Evolutionary conservation across 2,113 vertebrate species (phyloP), one percentile per base, ranked within the genome.

Genomic region (Otus sunia): DNA sequence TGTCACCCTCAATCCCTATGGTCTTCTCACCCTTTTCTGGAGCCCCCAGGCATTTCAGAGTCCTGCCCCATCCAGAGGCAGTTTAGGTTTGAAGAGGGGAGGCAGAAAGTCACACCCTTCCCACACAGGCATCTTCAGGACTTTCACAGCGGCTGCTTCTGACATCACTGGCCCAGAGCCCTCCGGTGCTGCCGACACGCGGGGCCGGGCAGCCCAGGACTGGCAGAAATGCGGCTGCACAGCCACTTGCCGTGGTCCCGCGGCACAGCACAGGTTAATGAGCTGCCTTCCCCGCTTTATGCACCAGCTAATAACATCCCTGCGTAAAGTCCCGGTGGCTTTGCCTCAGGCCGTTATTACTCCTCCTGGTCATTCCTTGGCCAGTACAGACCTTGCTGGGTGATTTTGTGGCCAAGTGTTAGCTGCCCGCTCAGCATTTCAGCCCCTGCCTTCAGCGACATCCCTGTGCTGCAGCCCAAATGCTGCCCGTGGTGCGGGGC

Each of bases 351-450:
- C 91, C 64, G 5, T 95, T 64, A 13, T 75, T 82, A 56, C 68
- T 94, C 92, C 74, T 94, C 72, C 95, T 84, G 95, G 94, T 94
- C 91, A 94, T 85, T 68, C 91, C 91, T 82, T 3, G 86, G 89
- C 92, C 94, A 62, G 68, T 6, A 27, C 60, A 34, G 86, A 47
- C 68, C 79, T 53, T 1, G 6, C 30, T 15, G 86, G 50, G 75
- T 67, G n/a, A 55, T 63, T 60, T 36, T 2, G 4, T 37, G 56
- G 82, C 78, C 79, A 1, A 90, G 59, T 0, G 37, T 32, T 73
- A 2, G 63, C 88, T 47, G 53, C 58, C 81, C 2, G 1, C 79
- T 72, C 6, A 0, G 69, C 34, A 25, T 26, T 63, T 49, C 64
- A 22, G 68, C 50, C 52, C 16, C 60, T 17, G 6, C 43, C 7